Evolutionary conservation across 2,797 vertebrate genomes (phyloP).

Genomic region (Fundulus diaphanus): DNA sequence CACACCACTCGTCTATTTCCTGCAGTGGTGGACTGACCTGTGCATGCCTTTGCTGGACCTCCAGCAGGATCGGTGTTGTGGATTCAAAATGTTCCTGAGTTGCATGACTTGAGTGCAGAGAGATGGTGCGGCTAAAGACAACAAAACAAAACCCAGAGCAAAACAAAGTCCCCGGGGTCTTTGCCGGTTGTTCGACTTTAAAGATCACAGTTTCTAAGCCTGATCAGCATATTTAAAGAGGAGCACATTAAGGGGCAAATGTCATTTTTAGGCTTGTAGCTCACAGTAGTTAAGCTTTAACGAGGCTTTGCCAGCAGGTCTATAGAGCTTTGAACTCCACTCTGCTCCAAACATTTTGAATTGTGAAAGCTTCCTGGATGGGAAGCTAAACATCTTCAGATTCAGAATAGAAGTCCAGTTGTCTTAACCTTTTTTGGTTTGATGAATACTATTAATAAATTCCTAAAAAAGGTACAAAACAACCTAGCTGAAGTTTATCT

Average conservation of each 20-base stretch:
- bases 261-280: no score
- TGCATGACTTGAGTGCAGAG: slow-evolving; percentile 79
- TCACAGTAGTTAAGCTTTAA: no score
- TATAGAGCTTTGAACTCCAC: no score
- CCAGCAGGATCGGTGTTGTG: slow-evolving; percentile 42
- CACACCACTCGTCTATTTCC: slow-evolving; percentile 56
- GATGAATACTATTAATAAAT: no score
- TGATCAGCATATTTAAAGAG: slow-evolving; percentile 5
- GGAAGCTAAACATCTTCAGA: no score
- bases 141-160: slow-evolving; percentile 45
- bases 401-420: no score
- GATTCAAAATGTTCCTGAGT: slow-evolving; percentile 33
- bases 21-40: slow-evolving; percentile 78
- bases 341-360: no score
- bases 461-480: no score
- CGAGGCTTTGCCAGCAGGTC: no score
- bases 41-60: slow-evolving; percentile 81
- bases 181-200: slow-evolving; percentile 5
- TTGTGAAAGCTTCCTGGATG: no score
- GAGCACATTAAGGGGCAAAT: neutral
- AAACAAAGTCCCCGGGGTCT: slow-evolving; percentile 34
- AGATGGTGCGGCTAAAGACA: slow-evolving; percentile 72
- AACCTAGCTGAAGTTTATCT: no score
- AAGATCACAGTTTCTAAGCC: slow-evolving; percentile 53
- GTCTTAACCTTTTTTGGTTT: no score